These are phyloP conservation scores for Apus apus DNA, from an alignment of 2,113 vertebrate species.

Conservation along the genomic window DNA sequence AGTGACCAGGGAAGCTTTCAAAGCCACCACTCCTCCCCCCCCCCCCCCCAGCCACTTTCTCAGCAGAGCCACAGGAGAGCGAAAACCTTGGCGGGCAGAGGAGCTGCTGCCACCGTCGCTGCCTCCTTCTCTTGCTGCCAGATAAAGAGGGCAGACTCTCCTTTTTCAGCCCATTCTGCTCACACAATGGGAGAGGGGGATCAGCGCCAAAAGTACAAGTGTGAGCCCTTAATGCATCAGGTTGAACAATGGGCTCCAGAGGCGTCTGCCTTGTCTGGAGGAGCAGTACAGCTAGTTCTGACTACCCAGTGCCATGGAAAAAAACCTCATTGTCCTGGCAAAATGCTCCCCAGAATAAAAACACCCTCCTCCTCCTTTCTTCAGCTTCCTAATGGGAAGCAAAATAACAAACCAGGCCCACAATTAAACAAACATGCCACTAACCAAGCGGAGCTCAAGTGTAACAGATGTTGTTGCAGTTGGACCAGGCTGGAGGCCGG, in stretches of 20 bases:
- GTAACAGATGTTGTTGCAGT: constrained; percentile 75
- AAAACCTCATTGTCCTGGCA: constrained; percentile 69
- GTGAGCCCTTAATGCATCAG: constrained; percentile 75
- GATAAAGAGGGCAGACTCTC: constrained; percentile 71
- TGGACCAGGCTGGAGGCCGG: constrained; percentile 14
- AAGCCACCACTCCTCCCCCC: not conserved
- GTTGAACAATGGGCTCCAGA: constrained; percentile 74
- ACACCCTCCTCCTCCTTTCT: constrained; percentile 75
- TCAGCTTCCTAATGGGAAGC: constrained; percentile 77
- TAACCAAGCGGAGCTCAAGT: constrained; percentile 64
- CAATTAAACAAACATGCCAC: constrained; percentile 77
- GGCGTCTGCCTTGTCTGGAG: constrained; percentile 65
- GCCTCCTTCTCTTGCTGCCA: constrained; percentile 60
- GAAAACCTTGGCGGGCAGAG: constrained; percentile 31
- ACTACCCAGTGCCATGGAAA: constrained; percentile 63
- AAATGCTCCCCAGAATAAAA: constrained; percentile 70
- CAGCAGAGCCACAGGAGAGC: not conserved
- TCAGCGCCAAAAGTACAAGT: constrained; percentile 76
- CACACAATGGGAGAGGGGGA: constrained; percentile 71
- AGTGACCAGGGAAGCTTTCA: constrained; percentile 10
- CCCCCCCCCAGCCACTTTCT: too few relatives aligned
- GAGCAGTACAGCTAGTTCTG: constrained; percentile 73
- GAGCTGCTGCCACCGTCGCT: not conserved
- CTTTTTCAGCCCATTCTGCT: constrained; percentile 74
- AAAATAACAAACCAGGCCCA: constrained; percentile 74